phyloP scores from a whole-genome alignment of 2,113 vertebrate genomes.

The Austrofundulus limnaeus region DNA sequence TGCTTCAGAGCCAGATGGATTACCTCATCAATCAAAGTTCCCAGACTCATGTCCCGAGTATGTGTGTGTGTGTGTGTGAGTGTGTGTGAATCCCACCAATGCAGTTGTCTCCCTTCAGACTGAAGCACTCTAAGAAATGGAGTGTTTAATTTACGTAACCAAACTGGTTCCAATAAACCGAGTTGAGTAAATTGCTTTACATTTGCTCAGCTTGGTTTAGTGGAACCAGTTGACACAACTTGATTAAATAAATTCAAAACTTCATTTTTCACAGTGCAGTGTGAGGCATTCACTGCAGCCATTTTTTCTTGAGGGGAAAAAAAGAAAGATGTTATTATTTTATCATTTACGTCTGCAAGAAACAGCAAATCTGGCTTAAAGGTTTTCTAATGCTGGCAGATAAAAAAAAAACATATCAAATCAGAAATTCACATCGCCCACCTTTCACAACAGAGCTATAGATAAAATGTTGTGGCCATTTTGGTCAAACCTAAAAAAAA shows the following conservation, averaged over 20 bases:
- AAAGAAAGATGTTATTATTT: conserved; percentile 18
- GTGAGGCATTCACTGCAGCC: conserved; percentile 19
- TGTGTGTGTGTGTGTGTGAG: conserved; percentile 23
- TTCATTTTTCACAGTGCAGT: no score
- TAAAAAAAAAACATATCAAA: conserved; percentile 17
- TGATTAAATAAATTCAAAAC: no score
- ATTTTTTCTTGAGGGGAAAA: conserved; percentile 20
- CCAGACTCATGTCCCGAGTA: conserved; percentile 53
- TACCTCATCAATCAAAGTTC: conserved; percentile 74
- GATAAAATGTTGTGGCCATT: no score
- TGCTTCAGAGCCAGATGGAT: conserved; percentile 65
- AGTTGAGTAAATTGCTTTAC: no score
- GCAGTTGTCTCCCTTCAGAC: conserved; percentile 29
- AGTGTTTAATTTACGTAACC: no score
- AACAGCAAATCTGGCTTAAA: conserved; percentile 42
- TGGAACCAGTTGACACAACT: no score
- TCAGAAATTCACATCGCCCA: background rate
- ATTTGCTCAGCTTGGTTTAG: no score
- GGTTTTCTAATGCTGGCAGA: conserved; percentile 15
- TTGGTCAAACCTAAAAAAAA: no score
- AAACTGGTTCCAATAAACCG: no score
- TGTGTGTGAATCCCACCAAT: conserved; percentile 32
- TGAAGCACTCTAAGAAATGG: no score
- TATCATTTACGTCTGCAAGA: conserved; percentile 36
- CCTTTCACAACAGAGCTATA: no score